Base-by-base conservation (phyloP, 2,888 invertebrate genomes). In the Drosophila pullipes region DNA sequence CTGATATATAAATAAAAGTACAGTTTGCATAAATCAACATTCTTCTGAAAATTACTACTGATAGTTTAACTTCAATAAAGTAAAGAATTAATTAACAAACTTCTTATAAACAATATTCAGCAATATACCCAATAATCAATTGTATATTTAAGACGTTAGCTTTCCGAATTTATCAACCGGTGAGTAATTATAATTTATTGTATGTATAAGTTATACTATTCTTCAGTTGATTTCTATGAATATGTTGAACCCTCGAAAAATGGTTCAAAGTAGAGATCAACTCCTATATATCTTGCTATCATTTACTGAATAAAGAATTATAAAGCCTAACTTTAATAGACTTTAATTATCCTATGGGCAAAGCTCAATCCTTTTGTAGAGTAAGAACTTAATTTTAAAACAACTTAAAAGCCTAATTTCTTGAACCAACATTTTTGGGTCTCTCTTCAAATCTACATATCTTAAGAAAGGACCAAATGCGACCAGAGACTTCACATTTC, bases 1-100 rank as follows among this genome's bases (percentile, higher is more conserved):
- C 39, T 18, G 7, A 25, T 31, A 33, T 18, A 37, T 41, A 28
- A n/a, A 2, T 9, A 18, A 54, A 70, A 54, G 53, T 69, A 69
- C 71, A 71, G 71, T 70, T 39, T 11, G 35, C 0, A 11, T 71
- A 37, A 69, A 69, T 53, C 59, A 22, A 54, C 4, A 25, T 10
- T n/a, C 16, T 47, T 28, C 7, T 16, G 0, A 30, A 31, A 41
- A 41, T 6, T 22, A 18, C 11, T 16, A 30, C 5, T 3, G 10
- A 52, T 35, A n/a, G 13, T 41, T 58, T 0, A 58, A 58, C 4
- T 30, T 31, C 2, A 10, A 16, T 16, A 44, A 31, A 53, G 6
- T 4, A 0, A n/a, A n/a, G n/a, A 25, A 47, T 18, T 35, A 25
- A 13, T 28, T 9, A 25, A 44, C 5, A 7, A 18, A 1, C 6